Base-by-base conservation (phyloP, 1,140 invertebrate species). In the Anoplophora glabripennis region DNA sequence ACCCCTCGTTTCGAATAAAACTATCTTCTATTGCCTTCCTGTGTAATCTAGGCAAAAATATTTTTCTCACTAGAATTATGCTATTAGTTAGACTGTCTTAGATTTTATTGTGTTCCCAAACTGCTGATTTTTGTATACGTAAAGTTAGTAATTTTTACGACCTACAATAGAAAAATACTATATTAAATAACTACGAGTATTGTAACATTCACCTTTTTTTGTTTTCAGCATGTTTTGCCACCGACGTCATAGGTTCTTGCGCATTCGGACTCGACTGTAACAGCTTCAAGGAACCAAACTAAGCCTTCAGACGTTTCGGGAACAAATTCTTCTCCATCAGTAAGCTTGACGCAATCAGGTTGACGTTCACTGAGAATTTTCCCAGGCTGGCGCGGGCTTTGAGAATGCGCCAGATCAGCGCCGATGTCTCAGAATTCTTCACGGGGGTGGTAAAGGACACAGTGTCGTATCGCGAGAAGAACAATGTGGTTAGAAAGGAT, bases 221-320 rank as follows among this genome's bases (percentile, higher is more conserved):
- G 21, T 28, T 28, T 1, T 78, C 83, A 38, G 79, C 80, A 0
- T 78, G 80, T 40, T 87, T 81, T 61, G 78, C 82, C 0, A 85
- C 83, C 41, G 86, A 87, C 67, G 80, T 84, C 0, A 84, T 87
- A 12, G 84, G 80, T 0, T 81, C 74, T 18, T 79, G 77, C 55
- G 78, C 76, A 11, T 82, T 83, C 65, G 82, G 82, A 15, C 66
- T 82, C 1, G 73, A 81, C 28, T 74, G 74, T 5, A 75, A 81
- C 58, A 76, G 75, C 7, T 68, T 82, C 49, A 62, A 64, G n/a
- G 59, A 75, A 56, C 65, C 74, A 1, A 57, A 77, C 18, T 73
- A 77, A 40, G 71, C 77, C 45, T 80, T 82, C 55, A 67, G 70
- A 21, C 60, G 64, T 41, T 74, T 77, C 51, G 76, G 77, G 0